Conservation (phyloP, 2,888 invertebrate species). For the Parelbella ahira region DNA sequence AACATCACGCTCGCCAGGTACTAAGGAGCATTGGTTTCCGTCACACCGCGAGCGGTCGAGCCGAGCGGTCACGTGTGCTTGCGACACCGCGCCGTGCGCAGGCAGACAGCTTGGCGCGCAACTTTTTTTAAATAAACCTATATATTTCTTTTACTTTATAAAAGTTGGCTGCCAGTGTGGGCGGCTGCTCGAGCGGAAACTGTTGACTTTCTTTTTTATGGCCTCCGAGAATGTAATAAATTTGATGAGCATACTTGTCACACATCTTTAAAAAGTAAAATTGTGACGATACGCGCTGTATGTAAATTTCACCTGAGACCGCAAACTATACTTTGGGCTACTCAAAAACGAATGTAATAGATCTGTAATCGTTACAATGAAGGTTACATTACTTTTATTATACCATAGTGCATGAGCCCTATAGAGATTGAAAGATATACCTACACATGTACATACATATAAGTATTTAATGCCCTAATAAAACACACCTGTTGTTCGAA, state of each 20-base stretch:
- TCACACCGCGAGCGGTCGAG: slow-evolving; percentile 36
- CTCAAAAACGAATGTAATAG: no score
- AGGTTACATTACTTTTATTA: no score
- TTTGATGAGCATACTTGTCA: slow-evolving; percentile 44
- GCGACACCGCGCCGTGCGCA: slow-evolving; percentile 49
- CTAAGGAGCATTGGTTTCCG: slow-evolving; percentile 32
- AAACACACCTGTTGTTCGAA: no score
- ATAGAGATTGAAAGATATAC: no score
- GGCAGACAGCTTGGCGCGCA: slow-evolving; percentile 78
- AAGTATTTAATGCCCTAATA: no score
- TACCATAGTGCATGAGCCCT: no score
- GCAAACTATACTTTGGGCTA: no score
- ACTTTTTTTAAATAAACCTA: slow-evolving; percentile 56
- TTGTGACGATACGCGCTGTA: slow-evolving; percentile 13
- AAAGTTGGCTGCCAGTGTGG: slow-evolving; percentile 57
- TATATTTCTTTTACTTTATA: slow-evolving; percentile 50
- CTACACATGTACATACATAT: no score
- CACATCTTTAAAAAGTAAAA: slow-evolving; percentile 34
- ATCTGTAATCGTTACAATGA: no score
- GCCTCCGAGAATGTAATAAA: slow-evolving; percentile 56
- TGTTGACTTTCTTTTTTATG: slow-evolving; percentile 73
- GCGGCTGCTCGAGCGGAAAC: slow-evolving; percentile 53
- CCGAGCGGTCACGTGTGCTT: slow-evolving; percentile 38
- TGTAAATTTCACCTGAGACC: slow-evolving; percentile 7
- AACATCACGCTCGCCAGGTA: neutral